Percentiles rank a stretch among this genome's conserved stretches.
These are phyloP conservation scores for Phalangium opilio DNA, from an alignment of 2,888 invertebrate genomes.

Conservation along the genomic window DNA sequence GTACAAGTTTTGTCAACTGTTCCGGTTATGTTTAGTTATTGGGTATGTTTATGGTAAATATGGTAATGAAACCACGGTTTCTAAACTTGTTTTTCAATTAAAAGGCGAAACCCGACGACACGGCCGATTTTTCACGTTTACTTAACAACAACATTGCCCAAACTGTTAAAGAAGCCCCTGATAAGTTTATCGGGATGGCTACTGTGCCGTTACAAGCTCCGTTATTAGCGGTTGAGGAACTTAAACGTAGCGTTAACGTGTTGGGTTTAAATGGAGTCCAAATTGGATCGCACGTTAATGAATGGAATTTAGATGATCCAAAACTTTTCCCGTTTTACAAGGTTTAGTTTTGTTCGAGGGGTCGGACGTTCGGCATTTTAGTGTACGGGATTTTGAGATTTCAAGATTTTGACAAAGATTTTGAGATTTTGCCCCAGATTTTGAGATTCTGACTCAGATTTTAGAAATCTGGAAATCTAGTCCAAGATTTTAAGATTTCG, in stretches of 20 bases:
- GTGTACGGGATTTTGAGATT: no score
- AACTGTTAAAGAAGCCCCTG: constrained; percentile 33
- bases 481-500: no score
- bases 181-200: constrained; percentile 37
- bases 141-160: constrained; percentile 39
- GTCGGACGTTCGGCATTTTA: no score
- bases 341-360: no score
- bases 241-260: constrained; percentile 34
- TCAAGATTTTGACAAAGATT: no score
- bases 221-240: constrained; percentile 36
- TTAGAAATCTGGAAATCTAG: no score
- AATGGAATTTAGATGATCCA: constrained; percentile 38
- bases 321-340: constrained; percentile 38
- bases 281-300: constrained; percentile 41
- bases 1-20: constrained; percentile 42
- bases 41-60: constrained; percentile 30
- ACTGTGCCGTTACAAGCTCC: constrained; percentile 41
- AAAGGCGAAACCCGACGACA: constrained; percentile 39
- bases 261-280: constrained; percentile 37
- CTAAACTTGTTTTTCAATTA: constrained; percentile 1
- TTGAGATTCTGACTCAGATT: no score
- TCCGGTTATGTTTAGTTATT: constrained; percentile 43
- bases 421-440: no score
- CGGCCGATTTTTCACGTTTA: constrained; percentile 34
- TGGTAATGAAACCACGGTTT: constrained; percentile 2